Conservation (phyloP, 2,888 invertebrate genomes). For the Andrena camellia region DNA sequence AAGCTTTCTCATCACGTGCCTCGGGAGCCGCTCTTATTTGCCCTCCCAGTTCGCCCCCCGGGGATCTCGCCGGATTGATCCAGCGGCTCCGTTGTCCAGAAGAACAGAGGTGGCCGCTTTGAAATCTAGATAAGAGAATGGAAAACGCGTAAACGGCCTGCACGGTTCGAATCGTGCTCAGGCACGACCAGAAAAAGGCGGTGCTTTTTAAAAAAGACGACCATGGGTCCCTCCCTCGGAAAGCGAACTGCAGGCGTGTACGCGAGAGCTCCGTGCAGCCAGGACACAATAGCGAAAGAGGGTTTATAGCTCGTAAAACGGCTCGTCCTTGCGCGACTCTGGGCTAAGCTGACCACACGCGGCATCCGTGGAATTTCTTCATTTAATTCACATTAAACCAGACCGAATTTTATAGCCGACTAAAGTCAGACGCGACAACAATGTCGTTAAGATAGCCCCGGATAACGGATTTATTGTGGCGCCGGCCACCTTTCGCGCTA, state of each 20-base stretch:
- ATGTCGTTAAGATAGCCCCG: constrained; percentile 63
- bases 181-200: constrained; percentile 45
- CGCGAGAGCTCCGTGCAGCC: constrained; percentile 4
- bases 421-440: constrained; percentile 63
- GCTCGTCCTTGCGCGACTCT: constrained; percentile 41
- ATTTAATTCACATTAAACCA: constrained; percentile 70
- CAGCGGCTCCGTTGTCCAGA: constrained; percentile 18
- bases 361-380: constrained; percentile 68
- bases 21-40: background rate
- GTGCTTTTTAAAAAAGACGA: constrained; percentile 28
- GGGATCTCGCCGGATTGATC: constrained; percentile 38
- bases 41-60: constrained; percentile 4
- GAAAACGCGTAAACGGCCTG: constrained; percentile 37
- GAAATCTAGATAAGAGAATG: constrained; percentile 46
- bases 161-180: constrained; percentile 16
- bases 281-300: constrained; percentile 62
- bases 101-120: background rate
- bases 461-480: constrained; percentile 54
- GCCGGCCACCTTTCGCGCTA: constrained; percentile 33
- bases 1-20: constrained; percentile 46
- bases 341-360: constrained; percentile 63
- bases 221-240: background rate
- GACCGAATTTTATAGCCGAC: constrained; percentile 59
- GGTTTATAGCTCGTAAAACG: constrained; percentile 75
- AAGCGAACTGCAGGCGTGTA: constrained; percentile 28